These are phyloP conservation scores for Dicyrtomina minuta DNA, from an alignment of 2,888 invertebrate genomes.

Conservation along the genomic window DNA sequence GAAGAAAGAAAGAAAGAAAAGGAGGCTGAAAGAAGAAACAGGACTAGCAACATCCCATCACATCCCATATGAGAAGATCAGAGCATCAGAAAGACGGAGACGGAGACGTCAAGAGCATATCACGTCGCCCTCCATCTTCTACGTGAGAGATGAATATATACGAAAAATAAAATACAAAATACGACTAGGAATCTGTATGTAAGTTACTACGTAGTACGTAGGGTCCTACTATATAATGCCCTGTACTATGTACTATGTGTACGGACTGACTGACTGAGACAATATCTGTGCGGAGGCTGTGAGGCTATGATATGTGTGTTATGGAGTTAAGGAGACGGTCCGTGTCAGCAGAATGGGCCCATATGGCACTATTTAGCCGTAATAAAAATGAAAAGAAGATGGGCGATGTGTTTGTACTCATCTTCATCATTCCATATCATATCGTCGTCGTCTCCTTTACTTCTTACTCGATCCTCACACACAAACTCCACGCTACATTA, in stretches of 20 bases:
- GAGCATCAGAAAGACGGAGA: conserved; percentile 7
- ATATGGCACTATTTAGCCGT: conserved; percentile 51
- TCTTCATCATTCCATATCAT: conserved; percentile 32
- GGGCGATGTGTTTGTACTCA: conserved; percentile 32
- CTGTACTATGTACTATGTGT: too few species aligned
- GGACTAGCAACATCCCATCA: too few species aligned
- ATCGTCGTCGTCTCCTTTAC: not conserved
- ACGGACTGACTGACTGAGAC: not conserved
- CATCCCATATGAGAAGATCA: too few species aligned
- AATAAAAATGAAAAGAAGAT: conserved; percentile 42
- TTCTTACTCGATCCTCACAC: conserved; percentile 1
- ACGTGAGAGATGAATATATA: too few species aligned
- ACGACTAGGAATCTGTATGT: too few species aligned
- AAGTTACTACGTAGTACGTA: too few species aligned
- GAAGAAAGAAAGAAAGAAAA: conserved; percentile 18
- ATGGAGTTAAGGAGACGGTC: conserved; percentile 48
- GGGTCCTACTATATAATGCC: too few species aligned
- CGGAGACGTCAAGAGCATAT: too few species aligned
- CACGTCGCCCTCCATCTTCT: too few species aligned
- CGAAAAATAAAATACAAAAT: too few species aligned
- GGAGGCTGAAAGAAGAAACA: not conserved
- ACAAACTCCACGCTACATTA: too few species aligned
- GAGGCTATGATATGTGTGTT: conserved; percentile 25
- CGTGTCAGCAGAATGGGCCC: conserved; percentile 52
- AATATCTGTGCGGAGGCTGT: not conserved